Base-by-base conservation (phyloP, 2,113 vertebrate species). In the Oncorhynchus masou region DNA sequence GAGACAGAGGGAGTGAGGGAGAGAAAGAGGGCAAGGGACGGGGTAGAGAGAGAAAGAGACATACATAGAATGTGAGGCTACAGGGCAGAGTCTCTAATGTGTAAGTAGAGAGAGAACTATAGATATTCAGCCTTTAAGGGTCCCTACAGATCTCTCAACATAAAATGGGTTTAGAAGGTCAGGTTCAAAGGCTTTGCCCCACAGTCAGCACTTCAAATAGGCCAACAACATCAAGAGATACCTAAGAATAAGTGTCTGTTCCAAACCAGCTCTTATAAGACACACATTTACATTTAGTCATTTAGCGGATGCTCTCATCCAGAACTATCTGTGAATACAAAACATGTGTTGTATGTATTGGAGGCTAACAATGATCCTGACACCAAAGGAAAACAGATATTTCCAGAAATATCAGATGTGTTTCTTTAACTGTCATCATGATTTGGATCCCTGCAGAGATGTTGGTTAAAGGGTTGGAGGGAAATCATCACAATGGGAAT, bases 181-280 rank as follows among this genome's bases (percentile, higher is more conserved):
- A 29, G 20, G 80, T 39, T 71, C 49, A 54, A 71, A 78, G n/a
- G 59, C n/a, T 19, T 29, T 54, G 22, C 48, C 59, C 64, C 16
- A 27, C 39, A 29, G 78, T 51, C 1, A 20, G 20, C 13, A 68
- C 76, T 71, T 77, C 60, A 77, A 82, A 86, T 70, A 31, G 2
- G 19, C 62, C 12, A 29, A 74, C 51, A 29, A 71, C 60, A 69
- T 76, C 49, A 73, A 51, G 45, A 79, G 60, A 60, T 25, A 19
- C 51, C 12, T 59, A 24, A 13, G 16, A 34, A 45, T 39, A 67
- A 76, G 24, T 54, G 39, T 16, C 67, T 59, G 60, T 45, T 25
- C 12, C 22, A 24, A 74, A 57, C 29, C 7, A 34, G 48, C 45
- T 31, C 62, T 34, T 54, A 54, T 13, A 54, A 54, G 51, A 54